Evolutionary conservation across 2,797 vertebrate genomes (phyloP), one percentile per base, ranked within the genome.

Genomic region (Geotria australis): DNA sequence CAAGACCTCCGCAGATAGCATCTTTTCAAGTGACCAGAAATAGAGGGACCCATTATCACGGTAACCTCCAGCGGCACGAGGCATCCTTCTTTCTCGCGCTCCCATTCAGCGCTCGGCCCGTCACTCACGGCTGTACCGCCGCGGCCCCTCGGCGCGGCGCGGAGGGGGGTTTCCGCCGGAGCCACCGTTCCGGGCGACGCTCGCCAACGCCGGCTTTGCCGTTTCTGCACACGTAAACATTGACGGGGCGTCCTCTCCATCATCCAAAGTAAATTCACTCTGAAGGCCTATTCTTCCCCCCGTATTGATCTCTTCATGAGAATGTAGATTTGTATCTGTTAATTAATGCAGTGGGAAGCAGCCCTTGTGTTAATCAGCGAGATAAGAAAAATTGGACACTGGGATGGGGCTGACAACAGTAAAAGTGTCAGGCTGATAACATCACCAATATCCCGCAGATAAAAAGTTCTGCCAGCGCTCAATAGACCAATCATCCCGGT

Each of bases 281-380:
- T 88, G 88, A 98, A 81, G 88, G 85, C 80, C 85, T 86, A 38
- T 38, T 85, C 91, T 94, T 95, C 89, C 95, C 91, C 79, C 74
- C 60, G 73, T 81, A 98, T 98, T 78, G 89, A 98, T 98, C 82
- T 74, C 77, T 83, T 76, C 85, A 91, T 91, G 85, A 93, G 88
- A 94, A 86, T 77, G 81, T 80, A 84, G 83, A 86, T 85, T 80
- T 81, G 78, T 95, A 98, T 98, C 89, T 98, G 89, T 98, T 98
- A 95, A 98, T 98, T 94, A 98, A 98, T 98, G 91, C 85, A 79
- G 93, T 85, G 85, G 81, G 81, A 84, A 93, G 86, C 85, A 79
- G 86, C 81, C 77, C 83, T 88, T 85, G 85, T 94, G 95, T 98
- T 98, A 98, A 98, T 95, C 89, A 98, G 86, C 83, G 79, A 88